These are phyloP conservation scores for Schizotus pectinicornis DNA, from an alignment of 2,888 invertebrate species.

Conservation along the genomic window DNA sequence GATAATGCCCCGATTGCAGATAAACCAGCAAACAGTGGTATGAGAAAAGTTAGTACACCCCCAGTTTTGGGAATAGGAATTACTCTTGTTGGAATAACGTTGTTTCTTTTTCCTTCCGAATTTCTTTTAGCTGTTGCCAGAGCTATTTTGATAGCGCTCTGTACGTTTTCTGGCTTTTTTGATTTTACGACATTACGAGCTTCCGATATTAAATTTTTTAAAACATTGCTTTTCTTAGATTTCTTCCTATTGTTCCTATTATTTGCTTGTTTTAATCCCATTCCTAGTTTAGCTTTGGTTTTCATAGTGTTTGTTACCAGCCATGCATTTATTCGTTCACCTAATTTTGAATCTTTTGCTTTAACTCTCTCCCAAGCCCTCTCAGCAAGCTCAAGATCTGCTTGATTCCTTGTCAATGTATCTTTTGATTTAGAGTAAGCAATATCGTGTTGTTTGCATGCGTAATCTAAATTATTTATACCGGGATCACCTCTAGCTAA, in stretches of 20 bases:
- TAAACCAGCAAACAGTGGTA: constrained; percentile 51
- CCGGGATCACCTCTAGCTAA: constrained; percentile 48
- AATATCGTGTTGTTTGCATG: constrained; percentile 49
- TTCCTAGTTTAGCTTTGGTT: constrained; percentile 43
- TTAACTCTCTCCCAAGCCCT: constrained; percentile 44
- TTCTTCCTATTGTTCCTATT: constrained; percentile 16
- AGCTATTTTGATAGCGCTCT: constrained; percentile 32
- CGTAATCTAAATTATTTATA: constrained; percentile 45
- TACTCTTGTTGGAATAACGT: constrained; percentile 38
- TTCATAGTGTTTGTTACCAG: constrained; percentile 45
- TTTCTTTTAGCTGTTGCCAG: constrained; percentile 22
- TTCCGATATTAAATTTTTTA: constrained; percentile 2
- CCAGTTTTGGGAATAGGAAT: constrained; percentile 49
- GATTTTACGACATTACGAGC: constrained; percentile 7
- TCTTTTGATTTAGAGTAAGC: constrained; percentile 38
- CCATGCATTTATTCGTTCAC: constrained; percentile 46
- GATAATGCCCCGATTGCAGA: constrained; percentile 48
- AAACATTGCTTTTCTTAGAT: constrained; percentile 22
- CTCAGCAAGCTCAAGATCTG: constrained; percentile 48
- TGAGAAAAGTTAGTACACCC: constrained; percentile 43
- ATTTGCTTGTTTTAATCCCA: constrained; percentile 33
- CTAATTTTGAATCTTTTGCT: constrained; percentile 40
- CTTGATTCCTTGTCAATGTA: constrained; percentile 43
- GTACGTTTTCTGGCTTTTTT: constrained; percentile 15
- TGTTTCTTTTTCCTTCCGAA: constrained; percentile 12